A percentile compares a stretch with the other conserved stretches of the same genome.
Evolutionary conservation across 2,113 vertebrate genomes (phyloP).

Genomic region (Grammomys dolichurus): DNA sequence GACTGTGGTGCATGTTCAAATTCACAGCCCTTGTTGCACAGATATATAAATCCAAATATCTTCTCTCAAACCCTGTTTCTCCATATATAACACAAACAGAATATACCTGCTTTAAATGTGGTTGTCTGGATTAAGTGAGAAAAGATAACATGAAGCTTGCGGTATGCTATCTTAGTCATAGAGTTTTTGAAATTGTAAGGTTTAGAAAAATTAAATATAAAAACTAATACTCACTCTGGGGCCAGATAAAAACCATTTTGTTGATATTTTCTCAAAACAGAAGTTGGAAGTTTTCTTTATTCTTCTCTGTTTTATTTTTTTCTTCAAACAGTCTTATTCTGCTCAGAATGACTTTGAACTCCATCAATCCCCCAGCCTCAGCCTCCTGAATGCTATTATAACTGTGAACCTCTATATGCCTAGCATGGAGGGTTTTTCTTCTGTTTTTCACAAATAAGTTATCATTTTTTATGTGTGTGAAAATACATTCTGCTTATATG

Average conservation of each 20-base stretch:
- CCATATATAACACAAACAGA: neutral
- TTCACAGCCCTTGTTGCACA: neutral
- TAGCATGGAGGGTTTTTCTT: neutral
- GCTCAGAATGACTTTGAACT: neutral
- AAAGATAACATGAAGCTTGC: neutral
- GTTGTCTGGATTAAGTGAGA: neutral
- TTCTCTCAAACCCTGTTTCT: neutral
- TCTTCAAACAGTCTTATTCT: neutral
- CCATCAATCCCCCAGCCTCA: neutral
- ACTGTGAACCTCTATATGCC: neutral
- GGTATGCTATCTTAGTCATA: neutral
- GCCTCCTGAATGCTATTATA: neutral
- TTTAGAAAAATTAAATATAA: neutral
- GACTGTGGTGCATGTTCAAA: neutral
- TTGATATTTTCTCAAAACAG: neutral
- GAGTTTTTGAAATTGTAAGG: neutral
- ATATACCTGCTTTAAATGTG: neutral
- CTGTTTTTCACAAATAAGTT: neutral
- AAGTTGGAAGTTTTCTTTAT: neutral
- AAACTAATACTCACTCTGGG: neutral
- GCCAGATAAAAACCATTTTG: neutral
- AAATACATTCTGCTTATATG: neutral
- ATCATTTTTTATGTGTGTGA: neutral
- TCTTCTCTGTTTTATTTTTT: constrained; percentile 41
- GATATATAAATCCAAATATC: neutral